Evolutionary conservation across 2,113 vertebrate genomes (phyloP).

Genomic region (Dromaius novaehollandiae): DNA sequence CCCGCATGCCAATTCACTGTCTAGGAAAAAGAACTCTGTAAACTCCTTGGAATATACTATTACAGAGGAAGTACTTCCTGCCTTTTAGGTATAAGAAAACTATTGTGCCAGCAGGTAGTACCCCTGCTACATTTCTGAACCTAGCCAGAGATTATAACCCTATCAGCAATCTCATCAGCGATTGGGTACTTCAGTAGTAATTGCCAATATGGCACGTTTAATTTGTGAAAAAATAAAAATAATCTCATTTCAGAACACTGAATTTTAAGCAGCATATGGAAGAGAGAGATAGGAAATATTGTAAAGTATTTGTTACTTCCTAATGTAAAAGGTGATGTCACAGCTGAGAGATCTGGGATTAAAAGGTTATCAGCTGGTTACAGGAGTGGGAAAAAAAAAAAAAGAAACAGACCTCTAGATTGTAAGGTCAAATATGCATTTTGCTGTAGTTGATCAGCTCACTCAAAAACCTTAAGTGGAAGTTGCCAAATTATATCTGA

Average conservation of each 20-base stretch:
- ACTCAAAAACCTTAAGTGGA: not conserved
- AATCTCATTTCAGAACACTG: not conserved
- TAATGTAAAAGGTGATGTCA: slow-evolving; percentile 23
- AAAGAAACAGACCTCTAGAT: rapidly evolving
- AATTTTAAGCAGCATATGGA: not conserved
- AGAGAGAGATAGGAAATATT: not conserved
- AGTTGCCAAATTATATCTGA: not conserved
- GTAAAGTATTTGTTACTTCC: not conserved
- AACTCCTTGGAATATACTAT: not conserved
- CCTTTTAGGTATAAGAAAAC: not conserved
- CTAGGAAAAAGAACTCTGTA: not conserved
- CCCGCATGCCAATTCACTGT: not conserved
- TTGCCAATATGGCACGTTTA: not conserved
- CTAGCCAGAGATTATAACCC: not conserved
- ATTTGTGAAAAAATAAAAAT: not conserved
- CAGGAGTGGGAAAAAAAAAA: not conserved
- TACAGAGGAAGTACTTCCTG: not conserved
- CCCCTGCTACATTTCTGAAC: not conserved
- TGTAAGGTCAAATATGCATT: not conserved
- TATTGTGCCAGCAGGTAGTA: not conserved
- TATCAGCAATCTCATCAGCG: not conserved
- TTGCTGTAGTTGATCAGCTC: not conserved
- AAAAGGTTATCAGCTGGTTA: slow-evolving; percentile 51
- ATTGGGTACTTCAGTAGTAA: not conserved
- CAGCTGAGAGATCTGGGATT: slow-evolving; percentile 46